Evolutionary conservation across 2,113 vertebrate species (phyloP).

Genomic region (Morone saxatilis): DNA sequence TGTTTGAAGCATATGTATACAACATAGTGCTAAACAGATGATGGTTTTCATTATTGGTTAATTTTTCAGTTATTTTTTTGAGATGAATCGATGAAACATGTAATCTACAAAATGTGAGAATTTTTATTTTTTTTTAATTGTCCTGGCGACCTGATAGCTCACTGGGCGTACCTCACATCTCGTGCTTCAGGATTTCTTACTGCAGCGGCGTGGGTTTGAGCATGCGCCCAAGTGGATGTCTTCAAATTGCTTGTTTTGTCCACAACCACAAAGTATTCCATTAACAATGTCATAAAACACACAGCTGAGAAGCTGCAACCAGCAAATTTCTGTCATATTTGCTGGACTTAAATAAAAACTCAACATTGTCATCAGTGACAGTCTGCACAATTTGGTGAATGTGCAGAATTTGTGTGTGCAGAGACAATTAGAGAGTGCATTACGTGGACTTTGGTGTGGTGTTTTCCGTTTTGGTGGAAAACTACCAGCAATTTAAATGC

Average conservation of each 20-base stretch:
- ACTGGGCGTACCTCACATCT: no score
- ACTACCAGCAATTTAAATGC: neutral
- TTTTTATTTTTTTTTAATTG: no score
- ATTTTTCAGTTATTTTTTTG: neutral
- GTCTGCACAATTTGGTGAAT: neutral
- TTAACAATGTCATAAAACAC: neutral
- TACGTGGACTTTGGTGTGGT: neutral
- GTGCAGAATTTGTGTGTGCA: neutral
- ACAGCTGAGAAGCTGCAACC: neutral
- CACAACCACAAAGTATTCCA: neutral
- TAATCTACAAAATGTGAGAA: no score
- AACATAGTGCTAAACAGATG: neutral
- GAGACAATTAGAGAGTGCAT: neutral
- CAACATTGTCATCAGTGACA: neutral
- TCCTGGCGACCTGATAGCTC: no score
- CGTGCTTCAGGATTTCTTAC: no score
- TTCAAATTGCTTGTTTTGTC: no score
- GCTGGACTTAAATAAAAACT: neutral
- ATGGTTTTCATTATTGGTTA: neutral
- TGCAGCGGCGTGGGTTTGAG: no score
- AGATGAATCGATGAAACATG: neutral
- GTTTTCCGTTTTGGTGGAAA: neutral
- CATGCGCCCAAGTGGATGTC: no score
- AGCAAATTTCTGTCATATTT: neutral
- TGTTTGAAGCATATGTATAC: conserved; percentile 14